Base-by-base conservation (phyloP, 2,888 invertebrate species). In the Macropis europaea region DNA sequence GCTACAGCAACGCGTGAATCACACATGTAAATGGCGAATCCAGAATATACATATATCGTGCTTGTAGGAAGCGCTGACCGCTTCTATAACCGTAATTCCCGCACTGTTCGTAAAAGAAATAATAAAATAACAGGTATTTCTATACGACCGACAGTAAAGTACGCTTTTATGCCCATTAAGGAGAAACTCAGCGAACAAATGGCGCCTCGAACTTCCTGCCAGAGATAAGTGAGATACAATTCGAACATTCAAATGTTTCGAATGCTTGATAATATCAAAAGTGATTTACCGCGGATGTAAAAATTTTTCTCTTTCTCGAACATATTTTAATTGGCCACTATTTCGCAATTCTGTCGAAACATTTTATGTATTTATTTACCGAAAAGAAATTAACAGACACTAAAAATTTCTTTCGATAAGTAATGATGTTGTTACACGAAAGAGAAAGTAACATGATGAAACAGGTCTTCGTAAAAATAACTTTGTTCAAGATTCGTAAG, bases 121-220 rank as follows among this genome's bases (percentile, higher is more conserved):
- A 71, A 70, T 75, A 71, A 76, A 63, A 76, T 76, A 53, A 67
- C 48, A 66, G 76, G 59, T 54, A 59, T 71, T 38, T 52, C 36
- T 56, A 38, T 60, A 67, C 45, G 61, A 38, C 34, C 38, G 28
- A 56, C 60, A 48, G 59, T 76, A 75, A 76, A 76, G 36, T 71
- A 66, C 45, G 52, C 40, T 71, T 71, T 71, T 71, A 76, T 76
- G 47, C 50, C 62, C 76, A 71, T 76, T 76, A 76, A 75, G 40
- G 67, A 56, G 67, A 75, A 76, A 71, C 60, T 71, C 48, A 42
- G 36, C 62, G 62, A 67, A 59, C 60, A 47, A 52, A 54, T 54
- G 67, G 56, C 56, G 72, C 69, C 70, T 53, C 50, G 59, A 66
- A 63, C 66, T 70, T 63, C 56, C 66, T 56, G 71, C 67, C 63